Evolutionary conservation across 1,140 invertebrate species (phyloP).

Genomic region (Drosophila sproati): DNA sequence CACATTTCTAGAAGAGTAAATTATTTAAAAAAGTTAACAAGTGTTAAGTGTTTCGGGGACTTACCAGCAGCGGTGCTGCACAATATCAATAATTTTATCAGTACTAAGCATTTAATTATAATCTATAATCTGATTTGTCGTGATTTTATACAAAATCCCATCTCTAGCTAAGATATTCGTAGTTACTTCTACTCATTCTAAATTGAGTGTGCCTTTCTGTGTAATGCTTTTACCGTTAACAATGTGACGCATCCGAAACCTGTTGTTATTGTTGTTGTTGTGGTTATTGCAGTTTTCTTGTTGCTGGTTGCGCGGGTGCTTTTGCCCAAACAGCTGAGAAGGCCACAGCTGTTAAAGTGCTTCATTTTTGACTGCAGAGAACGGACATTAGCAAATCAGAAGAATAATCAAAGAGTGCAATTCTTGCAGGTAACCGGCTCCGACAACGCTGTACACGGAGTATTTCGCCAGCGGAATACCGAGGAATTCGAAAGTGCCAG

Average conservation of each 20-base stretch:
- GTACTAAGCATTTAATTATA: not conserved
- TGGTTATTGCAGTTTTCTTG: not conserved
- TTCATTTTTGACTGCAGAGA: slow-evolving; percentile 26
- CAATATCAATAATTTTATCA: not conserved
- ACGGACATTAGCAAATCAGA: slow-evolving; percentile 18
- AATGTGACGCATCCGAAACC: slow-evolving; percentile 46
- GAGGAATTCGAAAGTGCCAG: slow-evolving; percentile 74
- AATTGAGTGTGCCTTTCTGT: slow-evolving; percentile 17
- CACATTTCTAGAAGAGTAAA: too few relatives aligned
- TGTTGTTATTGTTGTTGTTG: slow-evolving; percentile 6
- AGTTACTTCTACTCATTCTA: not conserved
- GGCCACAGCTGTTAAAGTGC: slow-evolving; percentile 52
- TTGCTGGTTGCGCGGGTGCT: slow-evolving; percentile 3
- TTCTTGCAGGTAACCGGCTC: slow-evolving; percentile 71
- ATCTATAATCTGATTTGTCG: not conserved
- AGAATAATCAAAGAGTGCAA: slow-evolving; percentile 51
- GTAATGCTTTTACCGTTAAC: slow-evolving; percentile 31
- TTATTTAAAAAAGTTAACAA: too few relatives aligned
- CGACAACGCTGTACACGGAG: slow-evolving; percentile 73
- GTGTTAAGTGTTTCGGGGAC: too few relatives aligned
- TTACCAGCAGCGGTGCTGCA: not conserved
- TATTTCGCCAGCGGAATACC: slow-evolving; percentile 74
- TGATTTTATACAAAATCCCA: slow-evolving; percentile 28
- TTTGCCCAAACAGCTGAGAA: slow-evolving; percentile 47
- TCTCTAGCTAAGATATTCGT: slow-evolving; percentile 24